Base-by-base conservation (phyloP, 1,140 invertebrate genomes). In the Aphaenogaster floridana region DNA sequence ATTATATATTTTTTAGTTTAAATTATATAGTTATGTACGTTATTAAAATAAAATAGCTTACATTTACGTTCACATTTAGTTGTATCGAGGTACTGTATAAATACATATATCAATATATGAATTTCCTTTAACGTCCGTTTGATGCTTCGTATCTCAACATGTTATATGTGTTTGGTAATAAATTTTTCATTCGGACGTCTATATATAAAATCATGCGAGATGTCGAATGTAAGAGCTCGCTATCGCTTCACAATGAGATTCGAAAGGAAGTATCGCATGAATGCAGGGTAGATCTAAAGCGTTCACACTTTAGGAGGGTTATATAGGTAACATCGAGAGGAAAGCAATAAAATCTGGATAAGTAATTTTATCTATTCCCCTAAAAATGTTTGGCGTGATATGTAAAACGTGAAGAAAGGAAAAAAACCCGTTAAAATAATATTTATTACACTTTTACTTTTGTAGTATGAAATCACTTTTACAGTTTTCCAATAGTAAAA, bases 261-360 rank as follows among this genome's bases (percentile, higher is more conserved):
- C 21, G 36, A 45, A 80, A 54, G 13, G 9, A 45, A 81, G 15
- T 71, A 57, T 71, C 39, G 79, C 7, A 17, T 36, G 17, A 81
- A 81, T 71, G 15, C 52, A 45, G 6, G 15, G n/a, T 21, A 28
- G 42, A 36, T 76, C 9, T 61, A 63, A 64, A 77, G 45, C 39
- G n/a, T n/a, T 34, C 36, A 17, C 34, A 52, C 3, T 61, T 77
- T 76, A n/a, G 3, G n/a, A 63, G 76, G 2, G 15, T 21, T 50
- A 9, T 54, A 69, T 71, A 68, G 13, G 45, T 9, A 39, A 1
- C 28, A 64, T 68, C 39, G 48, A 54, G 8, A 74, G 45, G 3
- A 54, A 76, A 57, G 39, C 5, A 50, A 61, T 84, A 88, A 85
- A 89, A 79, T 86, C 36, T 74, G 34, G 34, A 81, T 71, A 71